Percentiles rank a stretch among this genome's conserved stretches.
Conservation (phyloP, 2,888 invertebrate genomes). For the Cabera pusaria region DNA sequence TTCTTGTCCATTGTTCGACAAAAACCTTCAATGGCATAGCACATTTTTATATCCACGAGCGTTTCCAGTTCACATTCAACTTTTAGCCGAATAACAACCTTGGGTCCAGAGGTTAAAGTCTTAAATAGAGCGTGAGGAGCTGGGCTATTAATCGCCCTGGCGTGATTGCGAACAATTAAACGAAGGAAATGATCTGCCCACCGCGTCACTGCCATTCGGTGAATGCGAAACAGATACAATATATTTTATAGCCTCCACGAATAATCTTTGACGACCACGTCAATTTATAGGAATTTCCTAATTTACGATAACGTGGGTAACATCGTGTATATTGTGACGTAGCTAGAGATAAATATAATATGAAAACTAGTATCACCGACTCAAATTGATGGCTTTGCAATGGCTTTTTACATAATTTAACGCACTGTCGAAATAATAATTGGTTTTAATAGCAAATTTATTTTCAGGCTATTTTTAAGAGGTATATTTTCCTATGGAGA, state of each 20-base stretch:
- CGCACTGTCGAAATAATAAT: too few relatives aligned
- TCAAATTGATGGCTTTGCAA: too few relatives aligned
- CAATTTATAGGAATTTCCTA: slow-evolving; percentile 13
- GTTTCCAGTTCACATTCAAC: slow-evolving; percentile 7
- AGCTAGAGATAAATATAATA: too few relatives aligned
- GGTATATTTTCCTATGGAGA: too few relatives aligned
- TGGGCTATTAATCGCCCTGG: slow-evolving; percentile 21
- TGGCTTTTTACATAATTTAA: too few relatives aligned
- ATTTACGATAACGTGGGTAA: slow-evolving; percentile 5
- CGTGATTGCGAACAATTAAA: slow-evolving; percentile 28
- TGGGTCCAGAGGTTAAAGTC: slow-evolving; percentile 9
- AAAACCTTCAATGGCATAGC: slow-evolving; percentile 9
- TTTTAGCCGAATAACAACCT: slow-evolving; percentile 11
- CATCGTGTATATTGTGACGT: too few relatives aligned
- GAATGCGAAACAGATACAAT: slow-evolving; percentile 21
- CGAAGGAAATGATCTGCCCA: slow-evolving; percentile 25
- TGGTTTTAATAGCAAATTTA: too few relatives aligned
- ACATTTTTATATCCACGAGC: slow-evolving; percentile 6
- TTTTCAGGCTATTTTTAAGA: too few relatives aligned
- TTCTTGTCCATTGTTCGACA: slow-evolving; percentile 7
- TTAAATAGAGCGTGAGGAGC: slow-evolving; percentile 13
- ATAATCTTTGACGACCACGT: slow-evolving; percentile 16
- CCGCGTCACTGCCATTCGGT: slow-evolving; percentile 15
- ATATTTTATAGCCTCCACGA: slow-evolving; percentile 23
- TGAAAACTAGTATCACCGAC: too few relatives aligned